Conservation (phyloP, 2,797 vertebrate species). For the Brachyalestes nurse region DNA sequence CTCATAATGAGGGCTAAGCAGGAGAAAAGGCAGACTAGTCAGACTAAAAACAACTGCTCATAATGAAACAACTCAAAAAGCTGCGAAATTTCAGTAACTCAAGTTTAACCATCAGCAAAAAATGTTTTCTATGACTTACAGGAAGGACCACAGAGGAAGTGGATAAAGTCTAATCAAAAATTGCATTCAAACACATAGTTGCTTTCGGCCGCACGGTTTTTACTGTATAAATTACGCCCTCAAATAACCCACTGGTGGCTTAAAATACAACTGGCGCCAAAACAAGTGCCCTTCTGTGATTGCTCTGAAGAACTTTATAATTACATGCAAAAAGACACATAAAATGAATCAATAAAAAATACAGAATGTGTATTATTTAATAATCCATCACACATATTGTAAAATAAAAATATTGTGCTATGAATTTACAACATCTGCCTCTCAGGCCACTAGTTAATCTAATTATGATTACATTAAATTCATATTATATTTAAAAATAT, state of each 20-base stretch:
- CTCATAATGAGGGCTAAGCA: conserved; percentile 34
- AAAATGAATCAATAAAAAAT: background rate
- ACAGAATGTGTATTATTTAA: no score
- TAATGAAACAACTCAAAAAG: background rate
- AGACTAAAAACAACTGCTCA: background rate
- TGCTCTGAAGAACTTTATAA: background rate
- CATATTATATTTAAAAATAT: no score
- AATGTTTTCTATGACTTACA: background rate
- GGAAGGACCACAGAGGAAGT: background rate
- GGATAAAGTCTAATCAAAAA: background rate
- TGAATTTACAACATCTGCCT: no score
- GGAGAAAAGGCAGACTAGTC: background rate
- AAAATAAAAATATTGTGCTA: no score
- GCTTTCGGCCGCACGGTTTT: background rate
- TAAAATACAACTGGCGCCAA: background rate
- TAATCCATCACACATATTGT: no score
- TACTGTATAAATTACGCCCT: background rate
- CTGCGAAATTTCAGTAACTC: background rate
- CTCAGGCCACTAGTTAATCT: no score
- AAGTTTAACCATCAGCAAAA: background rate
- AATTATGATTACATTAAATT: no score
- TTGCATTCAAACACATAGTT: background rate
- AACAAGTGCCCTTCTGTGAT: background rate
- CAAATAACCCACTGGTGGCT: background rate
- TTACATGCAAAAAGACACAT: background rate